phyloP scores from a whole-genome alignment of 2,113 vertebrate genomes.

The Turdus rufiventris region DNA sequence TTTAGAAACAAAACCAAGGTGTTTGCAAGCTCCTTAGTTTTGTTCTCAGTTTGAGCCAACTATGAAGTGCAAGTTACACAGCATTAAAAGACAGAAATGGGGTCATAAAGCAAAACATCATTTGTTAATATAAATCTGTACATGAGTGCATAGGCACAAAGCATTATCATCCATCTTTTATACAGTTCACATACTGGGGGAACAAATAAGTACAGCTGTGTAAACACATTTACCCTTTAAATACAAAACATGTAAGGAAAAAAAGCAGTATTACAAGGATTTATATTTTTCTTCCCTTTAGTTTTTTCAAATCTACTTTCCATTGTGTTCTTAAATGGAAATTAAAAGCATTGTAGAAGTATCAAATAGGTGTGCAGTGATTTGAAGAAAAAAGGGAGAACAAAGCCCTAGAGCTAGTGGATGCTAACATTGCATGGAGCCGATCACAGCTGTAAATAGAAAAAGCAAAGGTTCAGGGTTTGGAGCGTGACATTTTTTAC shows the following conservation, averaged over 20 bases:
- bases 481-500: neutral
- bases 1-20: conserved; percentile 8
- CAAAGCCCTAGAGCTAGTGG: neutral
- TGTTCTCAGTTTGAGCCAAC: neutral
- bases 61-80: neutral
- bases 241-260: neutral
- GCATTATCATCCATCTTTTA: neutral
- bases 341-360: neutral
- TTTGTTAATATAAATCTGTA: neutral
- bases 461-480: neutral
- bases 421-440: neutral
- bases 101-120: neutral
- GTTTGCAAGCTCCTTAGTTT: neutral
- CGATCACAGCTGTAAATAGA: neutral
- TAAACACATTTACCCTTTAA: neutral
- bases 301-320: neutral
- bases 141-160: neutral
- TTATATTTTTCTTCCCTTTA: neutral
- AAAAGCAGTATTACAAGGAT: neutral
- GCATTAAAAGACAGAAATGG: neutral
- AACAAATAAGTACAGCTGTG: neutral
- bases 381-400: neutral
- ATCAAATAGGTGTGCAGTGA: neutral
- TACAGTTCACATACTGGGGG: neutral
- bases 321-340: neutral